phyloP scores from a whole-genome alignment of 2,888 invertebrate species.

The Euplagia quadripunctaria region DNA sequence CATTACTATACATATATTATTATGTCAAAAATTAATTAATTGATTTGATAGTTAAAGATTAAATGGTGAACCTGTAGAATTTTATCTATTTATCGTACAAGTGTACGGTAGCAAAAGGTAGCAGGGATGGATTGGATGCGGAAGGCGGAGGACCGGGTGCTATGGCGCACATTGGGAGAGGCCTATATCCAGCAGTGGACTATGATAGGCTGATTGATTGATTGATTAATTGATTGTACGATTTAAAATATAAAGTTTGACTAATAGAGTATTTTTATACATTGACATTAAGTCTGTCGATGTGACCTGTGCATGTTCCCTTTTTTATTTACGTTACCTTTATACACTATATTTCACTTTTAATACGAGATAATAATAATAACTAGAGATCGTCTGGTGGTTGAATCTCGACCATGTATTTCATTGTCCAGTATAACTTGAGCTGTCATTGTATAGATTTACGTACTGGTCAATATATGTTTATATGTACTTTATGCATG shows the following conservation, averaged over 20 bases:
- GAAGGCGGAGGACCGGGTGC: no score
- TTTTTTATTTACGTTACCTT: background rate
- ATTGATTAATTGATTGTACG: no score
- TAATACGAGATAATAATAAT: background rate
- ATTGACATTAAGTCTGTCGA: background rate
- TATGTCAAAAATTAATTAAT: slow-evolving; percentile 12
- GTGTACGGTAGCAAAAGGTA: no score
- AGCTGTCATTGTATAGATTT: no score
- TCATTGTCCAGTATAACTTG: no score
- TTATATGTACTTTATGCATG: no score
- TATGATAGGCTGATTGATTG: no score
- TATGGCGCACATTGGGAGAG: no score
- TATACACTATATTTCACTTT: background rate
- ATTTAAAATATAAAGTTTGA: background rate
- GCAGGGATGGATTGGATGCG: no score
- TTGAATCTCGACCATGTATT: background rate
- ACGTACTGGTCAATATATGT: no score
- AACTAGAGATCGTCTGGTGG: no score
- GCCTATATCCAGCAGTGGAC: no score
- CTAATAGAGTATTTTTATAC: background rate
- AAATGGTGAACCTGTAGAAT: background rate
- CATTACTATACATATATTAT: slow-evolving; percentile 23
- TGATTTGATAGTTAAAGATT: background rate
- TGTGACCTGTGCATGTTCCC: background rate
- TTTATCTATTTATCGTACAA: background rate